phyloP scores from a whole-genome alignment of 2,113 vertebrate species.

The Salvelinus fontinalis region DNA sequence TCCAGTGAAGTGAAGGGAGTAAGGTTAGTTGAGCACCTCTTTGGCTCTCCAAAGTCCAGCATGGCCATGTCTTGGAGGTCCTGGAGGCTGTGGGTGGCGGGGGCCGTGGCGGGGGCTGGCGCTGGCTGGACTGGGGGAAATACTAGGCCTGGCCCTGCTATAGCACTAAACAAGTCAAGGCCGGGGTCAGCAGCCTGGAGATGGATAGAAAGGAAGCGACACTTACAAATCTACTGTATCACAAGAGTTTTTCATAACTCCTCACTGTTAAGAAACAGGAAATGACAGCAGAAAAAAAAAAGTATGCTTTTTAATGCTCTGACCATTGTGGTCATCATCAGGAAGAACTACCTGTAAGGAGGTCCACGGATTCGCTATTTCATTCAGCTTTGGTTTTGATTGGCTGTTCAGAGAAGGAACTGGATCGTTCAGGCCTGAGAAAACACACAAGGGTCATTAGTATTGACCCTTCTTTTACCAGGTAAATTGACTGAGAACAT shows the following conservation, averaged over 20 bases:
- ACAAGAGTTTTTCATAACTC: too few species aligned
- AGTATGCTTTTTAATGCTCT: not conserved
- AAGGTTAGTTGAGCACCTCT: constrained; percentile 48
- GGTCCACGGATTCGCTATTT: constrained; percentile 77
- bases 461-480: too few species aligned
- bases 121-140: constrained; percentile 52
- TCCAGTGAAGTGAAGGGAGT: too few species aligned
- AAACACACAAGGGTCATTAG: not conserved
- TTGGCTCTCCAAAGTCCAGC: constrained; percentile 68
- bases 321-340: not conserved
- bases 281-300: not conserved
- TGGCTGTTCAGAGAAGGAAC: constrained; percentile 63
- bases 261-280: too few species aligned
- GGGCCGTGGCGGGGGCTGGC: constrained; percentile 38
- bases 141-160: constrained; percentile 53
- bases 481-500: too few species aligned
- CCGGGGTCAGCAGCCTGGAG: constrained; percentile 66
- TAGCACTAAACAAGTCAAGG: constrained; percentile 78
- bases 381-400: constrained; percentile 67
- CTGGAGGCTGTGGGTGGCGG: constrained; percentile 53
- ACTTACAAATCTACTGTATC: not conserved
- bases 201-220: not conserved
- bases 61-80: constrained; percentile 72
- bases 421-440: constrained; percentile 84
- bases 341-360: constrained; percentile 80